Evolutionary conservation across 2,888 invertebrate genomes (phyloP), one percentile per base, ranked within the genome.

Genomic region (Chydorus sphaericus): DNA sequence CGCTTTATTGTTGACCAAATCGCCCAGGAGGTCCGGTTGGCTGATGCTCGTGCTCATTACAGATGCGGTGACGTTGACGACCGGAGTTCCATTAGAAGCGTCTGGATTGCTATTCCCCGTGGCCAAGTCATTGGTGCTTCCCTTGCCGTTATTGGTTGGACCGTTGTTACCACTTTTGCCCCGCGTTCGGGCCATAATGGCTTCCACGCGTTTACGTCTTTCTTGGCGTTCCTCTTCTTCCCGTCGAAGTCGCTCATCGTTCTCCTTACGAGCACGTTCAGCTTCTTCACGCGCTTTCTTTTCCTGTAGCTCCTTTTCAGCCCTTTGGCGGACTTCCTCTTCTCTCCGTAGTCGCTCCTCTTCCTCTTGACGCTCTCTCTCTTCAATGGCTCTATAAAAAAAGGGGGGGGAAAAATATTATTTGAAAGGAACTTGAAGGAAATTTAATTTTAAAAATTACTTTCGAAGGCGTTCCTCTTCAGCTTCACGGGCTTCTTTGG

Each of bases 191-290:
- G 82, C 79, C 92, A 92, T 92, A 65, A 92, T 92, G 56, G 88
- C 89, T 70, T 90, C 90, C 26, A 92, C 90, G 57, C 91, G 77
- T 71, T 89, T 91, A 65, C 90, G 85, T 65, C 93, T 75, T 58
- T 83, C 85, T 65, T 86, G 80, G 57, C 93, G 75, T 68, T 93
- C 93, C 66, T 83, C 85, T 70, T 93, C 93, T 69, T 93, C 93
- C 62, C 81, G 81, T 66, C 81, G 82, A 59, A 85, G 75, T 58
- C 83, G 77, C 69, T 90, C 89, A 54, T 85, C 85, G 69, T 85
- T 83, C 70, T 90, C 91, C 61, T 81, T 75, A 65, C 87, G 81
- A 69, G 82, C 76, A 63, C 80, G 65, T 55, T 92, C 91, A 1
- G 88, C 87, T 68, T 88, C 88, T 69, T 91, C 90, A 56, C 83